phyloP scores from a whole-genome alignment of 2,888 invertebrate genomes.

The Nomada flava region DNA sequence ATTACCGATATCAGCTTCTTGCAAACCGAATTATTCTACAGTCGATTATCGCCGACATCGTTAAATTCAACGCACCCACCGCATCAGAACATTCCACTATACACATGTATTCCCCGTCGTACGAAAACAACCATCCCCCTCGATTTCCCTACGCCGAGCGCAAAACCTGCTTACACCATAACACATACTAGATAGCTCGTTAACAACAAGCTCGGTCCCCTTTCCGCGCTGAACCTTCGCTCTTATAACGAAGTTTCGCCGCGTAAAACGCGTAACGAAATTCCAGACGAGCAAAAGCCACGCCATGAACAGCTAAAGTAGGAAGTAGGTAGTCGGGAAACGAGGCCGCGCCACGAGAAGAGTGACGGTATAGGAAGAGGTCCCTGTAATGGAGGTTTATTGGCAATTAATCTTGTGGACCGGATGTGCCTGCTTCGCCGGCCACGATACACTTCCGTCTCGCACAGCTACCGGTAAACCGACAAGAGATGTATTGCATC shows the following conservation, averaged over 20 bases:
- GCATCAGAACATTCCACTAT: too few relatives aligned
- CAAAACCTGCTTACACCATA: not conserved
- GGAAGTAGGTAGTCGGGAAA: conserved; percentile 44
- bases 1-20: not conserved
- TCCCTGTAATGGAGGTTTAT: conserved; percentile 74
- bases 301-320: conserved; percentile 9
- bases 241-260: conserved; percentile 5
- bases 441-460: conserved; percentile 75
- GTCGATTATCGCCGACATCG: not conserved
- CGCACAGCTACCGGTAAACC: conserved; percentile 70
- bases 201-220: not conserved
- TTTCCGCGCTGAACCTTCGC: not conserved
- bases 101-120: not conserved
- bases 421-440: conserved; percentile 75
- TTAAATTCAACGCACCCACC: not conserved
- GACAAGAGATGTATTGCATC: conserved; percentile 72
- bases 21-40: not conserved
- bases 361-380: conserved; percentile 70
- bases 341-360: conserved; percentile 63
- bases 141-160: too few relatives aligned
- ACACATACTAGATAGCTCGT: conserved; percentile 7
- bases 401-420: conserved; percentile 77
- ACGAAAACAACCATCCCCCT: not conserved
- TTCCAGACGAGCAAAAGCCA: conserved; percentile 18
- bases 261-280: conserved; percentile 44